Conservation (phyloP, 2,888 invertebrate genomes). For the Cryptosula pallasiana region DNA sequence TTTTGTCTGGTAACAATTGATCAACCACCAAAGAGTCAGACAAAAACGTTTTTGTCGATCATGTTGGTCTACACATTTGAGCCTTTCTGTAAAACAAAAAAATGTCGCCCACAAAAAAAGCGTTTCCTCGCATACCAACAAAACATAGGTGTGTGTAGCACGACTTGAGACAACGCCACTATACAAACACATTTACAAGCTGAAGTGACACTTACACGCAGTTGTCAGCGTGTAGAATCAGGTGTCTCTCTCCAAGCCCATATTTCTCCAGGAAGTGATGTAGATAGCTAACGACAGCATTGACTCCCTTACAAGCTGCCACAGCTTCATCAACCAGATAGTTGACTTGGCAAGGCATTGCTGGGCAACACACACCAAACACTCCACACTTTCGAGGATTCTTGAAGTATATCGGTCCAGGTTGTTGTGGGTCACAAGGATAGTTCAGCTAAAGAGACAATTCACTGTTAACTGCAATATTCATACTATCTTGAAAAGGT, state of each 20-base stretch:
- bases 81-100: too few relatives aligned
- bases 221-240: constrained; percentile 31
- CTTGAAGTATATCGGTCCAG: constrained; percentile 34
- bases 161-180: too few relatives aligned
- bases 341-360: constrained; percentile 28
- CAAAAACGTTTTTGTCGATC: too few relatives aligned
- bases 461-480: too few relatives aligned
- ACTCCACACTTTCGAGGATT: constrained; percentile 32
- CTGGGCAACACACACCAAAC: constrained; percentile 31
- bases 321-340: constrained; percentile 33
- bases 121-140: too few relatives aligned
- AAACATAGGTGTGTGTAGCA: too few relatives aligned
- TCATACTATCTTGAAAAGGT: too few relatives aligned
- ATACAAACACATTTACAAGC: too few relatives aligned
- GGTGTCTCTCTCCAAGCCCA: constrained; percentile 30
- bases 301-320: constrained; percentile 30
- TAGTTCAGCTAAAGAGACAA: constrained; percentile 29
- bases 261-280: constrained; percentile 30
- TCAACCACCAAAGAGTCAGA: too few relatives aligned
- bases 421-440: constrained; percentile 32
- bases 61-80: too few relatives aligned
- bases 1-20: too few relatives aligned
- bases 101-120: too few relatives aligned
- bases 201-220: constrained; percentile 27
- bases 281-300: constrained; percentile 29